phyloP scores from a whole-genome alignment of 1,140 invertebrate genomes.

The Trichogramma pretiosum region DNA sequence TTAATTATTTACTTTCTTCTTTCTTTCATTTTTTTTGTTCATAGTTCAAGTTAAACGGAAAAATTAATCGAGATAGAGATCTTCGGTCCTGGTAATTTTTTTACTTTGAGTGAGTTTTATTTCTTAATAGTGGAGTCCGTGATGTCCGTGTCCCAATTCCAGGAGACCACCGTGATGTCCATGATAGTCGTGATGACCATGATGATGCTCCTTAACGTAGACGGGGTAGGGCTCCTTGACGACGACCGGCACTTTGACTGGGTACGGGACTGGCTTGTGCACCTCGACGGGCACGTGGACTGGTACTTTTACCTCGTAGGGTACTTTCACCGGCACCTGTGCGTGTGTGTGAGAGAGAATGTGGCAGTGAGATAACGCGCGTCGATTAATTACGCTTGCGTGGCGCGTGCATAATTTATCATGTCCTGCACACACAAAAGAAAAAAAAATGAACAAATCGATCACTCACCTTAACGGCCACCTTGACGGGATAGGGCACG shows the following conservation, averaged over 20 bases:
- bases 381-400: too few species aligned
- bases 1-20: too few species aligned
- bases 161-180: conserved; percentile 12
- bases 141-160: conserved; percentile 20
- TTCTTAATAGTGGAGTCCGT: conserved; percentile 17
- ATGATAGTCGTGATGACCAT: conserved; percentile 15
- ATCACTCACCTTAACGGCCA: conserved; percentile 44
- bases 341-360: too few species aligned
- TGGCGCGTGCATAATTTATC: too few species aligned
- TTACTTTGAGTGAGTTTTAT: too few species aligned
- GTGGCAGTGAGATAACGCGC: too few species aligned
- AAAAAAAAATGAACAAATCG: too few species aligned
- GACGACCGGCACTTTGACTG: conserved; percentile 37
- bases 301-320: conserved; percentile 37
- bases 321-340: conserved; percentile 41
- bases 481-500: conserved; percentile 46
- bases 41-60: too few species aligned
- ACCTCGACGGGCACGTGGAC: conserved; percentile 49
- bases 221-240: conserved; percentile 50
- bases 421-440: too few species aligned
- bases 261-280: conserved; percentile 37
- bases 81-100: too few species aligned
- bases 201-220: conserved; percentile 31
- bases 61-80: too few species aligned
- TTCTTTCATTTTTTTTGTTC: too few species aligned